Conservation (phyloP, 2,113 vertebrate species). For the Diglossa brunneiventris region DNA sequence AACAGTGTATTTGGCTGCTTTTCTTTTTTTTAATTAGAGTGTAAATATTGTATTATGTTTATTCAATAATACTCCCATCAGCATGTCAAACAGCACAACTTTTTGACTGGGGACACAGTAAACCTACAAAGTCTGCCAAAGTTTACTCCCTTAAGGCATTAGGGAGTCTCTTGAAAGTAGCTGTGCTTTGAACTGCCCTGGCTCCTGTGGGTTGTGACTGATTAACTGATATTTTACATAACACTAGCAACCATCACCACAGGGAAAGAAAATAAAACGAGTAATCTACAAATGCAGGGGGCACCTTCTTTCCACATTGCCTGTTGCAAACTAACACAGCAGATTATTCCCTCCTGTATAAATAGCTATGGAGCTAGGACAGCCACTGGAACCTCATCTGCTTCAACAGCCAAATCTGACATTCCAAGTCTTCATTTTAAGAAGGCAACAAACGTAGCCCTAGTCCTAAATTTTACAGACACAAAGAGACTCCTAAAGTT, state of each 20-base stretch:
- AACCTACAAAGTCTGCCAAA: background rate
- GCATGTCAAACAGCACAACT: background rate
- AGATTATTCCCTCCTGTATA: background rate
- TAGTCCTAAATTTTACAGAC: background rate
- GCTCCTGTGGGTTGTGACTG: background rate
- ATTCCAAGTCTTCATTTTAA: background rate
- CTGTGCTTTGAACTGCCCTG: background rate
- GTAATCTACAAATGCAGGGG: background rate
- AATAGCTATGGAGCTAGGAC: background rate
- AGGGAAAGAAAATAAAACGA: background rate
- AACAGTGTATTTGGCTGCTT: background rate
- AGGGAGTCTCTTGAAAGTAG: background rate
- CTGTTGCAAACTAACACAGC: background rate
- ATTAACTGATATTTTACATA: background rate
- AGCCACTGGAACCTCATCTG: background rate
- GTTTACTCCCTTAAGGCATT: background rate
- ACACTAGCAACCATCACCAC: background rate
- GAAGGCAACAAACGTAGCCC: background rate
- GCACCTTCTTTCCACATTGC: background rate
- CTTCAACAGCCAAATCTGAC: background rate
- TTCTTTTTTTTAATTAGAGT: background rate
- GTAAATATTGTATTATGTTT: slow-evolving; percentile 6
- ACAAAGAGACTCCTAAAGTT: background rate
- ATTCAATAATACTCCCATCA: background rate
- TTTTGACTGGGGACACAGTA: background rate